Base-by-base conservation (phyloP, 37 sponge, comb jelly and placozoan species). In the Hexactinellida sp. region DNA sequence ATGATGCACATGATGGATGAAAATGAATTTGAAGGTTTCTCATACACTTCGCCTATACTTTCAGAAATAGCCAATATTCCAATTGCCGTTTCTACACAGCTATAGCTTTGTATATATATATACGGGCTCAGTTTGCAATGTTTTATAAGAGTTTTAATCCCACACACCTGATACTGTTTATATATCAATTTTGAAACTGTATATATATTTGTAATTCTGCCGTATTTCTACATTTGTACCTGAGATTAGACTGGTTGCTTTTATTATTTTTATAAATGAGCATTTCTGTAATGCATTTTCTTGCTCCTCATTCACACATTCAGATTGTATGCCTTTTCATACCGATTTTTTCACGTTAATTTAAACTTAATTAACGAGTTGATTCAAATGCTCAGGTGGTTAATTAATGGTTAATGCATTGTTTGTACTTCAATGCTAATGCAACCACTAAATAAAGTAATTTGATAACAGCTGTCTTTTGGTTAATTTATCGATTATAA, bases 1-100 rank as follows among this genome's bases (percentile, higher is more conserved):
- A 63, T 63, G 76, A 63, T 63, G 76, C 3, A 63, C 13, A n/a
- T n/a, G 28, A 63, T 63, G 76, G 76, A 63, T 32, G 76, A 63
- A n/a, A 63, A 63, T 23, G 76, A 63, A 63, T 63, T 63, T n/a
- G 76, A 63, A 23, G 76, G 76, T 5, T 63, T 63, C 30, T 63
- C 76, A 7, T 63, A 21, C 34, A 63, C 76, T 3, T 63, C 76
- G 3, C 76, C 76, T 23, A 63, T 25, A 7, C 3, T 63, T 3
- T 63, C 76, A 63, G 76, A 63, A n/a, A 63, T 63, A 23, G 5
- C 34, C 76, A 63, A 63, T 7, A 21, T 23, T 23, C 76, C 76
- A 3, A 5, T 1, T n/a, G 13, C 76, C 30, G 34, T n/a, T 23
- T 63, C 76, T 32, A 47, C 52, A 47, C 52, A 47, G 16, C 52